Percentiles rank a stretch among this genome's conserved stretches.
These are phyloP conservation scores for Tachina fera DNA, from an alignment of 2,888 invertebrate genomes.

Conservation along the genomic window DNA sequence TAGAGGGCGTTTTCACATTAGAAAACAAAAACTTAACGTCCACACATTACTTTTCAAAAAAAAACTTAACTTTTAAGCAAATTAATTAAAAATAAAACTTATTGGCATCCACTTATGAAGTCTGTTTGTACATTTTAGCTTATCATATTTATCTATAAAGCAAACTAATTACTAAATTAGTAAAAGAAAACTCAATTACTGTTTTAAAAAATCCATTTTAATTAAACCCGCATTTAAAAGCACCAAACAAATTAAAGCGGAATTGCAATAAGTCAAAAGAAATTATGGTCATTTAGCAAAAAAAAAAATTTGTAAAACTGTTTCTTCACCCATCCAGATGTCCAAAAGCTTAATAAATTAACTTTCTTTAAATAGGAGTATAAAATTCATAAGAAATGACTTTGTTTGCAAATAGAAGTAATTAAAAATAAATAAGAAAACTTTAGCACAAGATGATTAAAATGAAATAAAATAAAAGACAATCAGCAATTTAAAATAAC, in stretches of 20 bases:
- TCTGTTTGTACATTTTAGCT: too few species aligned
- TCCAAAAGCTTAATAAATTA: conserved; percentile 2
- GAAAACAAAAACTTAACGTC: background rate
- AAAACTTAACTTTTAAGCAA: background rate
- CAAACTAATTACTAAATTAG: conserved; percentile 21
- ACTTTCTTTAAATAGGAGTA: conserved; percentile 35
- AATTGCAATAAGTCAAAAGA: background rate
- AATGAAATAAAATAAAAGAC: background rate
- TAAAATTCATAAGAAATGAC: conserved; percentile 43
- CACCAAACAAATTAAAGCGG: background rate
- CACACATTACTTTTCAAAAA: background rate
- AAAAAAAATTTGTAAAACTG: too few species aligned
- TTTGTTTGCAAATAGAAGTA: conserved; percentile 40
- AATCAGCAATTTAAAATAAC: conserved; percentile 27
- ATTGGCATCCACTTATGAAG: too few species aligned
- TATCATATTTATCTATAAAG: background rate
- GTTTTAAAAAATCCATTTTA: background rate
- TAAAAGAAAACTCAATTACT: conserved; percentile 5
- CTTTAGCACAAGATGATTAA: background rate
- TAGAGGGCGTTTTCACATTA: background rate
- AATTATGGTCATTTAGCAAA: background rate
- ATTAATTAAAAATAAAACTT: background rate
- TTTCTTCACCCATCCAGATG: too few species aligned
- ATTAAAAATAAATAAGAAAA: conserved; percentile 43
- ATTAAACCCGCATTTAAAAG: background rate